A percentile compares a stretch with the other conserved stretches of the same genome.
Conservation (phyloP, 2,888 invertebrate genomes). For the Thalpophila matura region DNA sequence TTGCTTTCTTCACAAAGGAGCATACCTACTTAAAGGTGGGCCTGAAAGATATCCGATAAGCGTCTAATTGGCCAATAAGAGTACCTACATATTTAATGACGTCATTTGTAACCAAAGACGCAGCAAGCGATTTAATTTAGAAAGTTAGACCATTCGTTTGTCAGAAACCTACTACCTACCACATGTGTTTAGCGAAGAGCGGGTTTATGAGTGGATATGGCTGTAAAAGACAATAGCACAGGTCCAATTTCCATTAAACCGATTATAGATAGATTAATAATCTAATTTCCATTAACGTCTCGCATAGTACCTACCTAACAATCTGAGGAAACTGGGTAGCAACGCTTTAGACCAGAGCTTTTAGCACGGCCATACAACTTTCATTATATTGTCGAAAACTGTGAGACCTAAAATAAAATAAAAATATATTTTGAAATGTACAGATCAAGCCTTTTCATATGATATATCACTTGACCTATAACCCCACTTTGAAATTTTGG, state of each 20-base stretch:
- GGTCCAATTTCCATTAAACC: too few relatives aligned
- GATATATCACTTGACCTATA: too few relatives aligned
- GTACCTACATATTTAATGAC: not conserved
- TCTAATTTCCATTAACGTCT: constrained; percentile 22
- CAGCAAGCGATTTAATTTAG: not conserved
- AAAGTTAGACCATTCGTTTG: not conserved
- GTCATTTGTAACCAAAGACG: not conserved
- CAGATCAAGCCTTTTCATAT: too few relatives aligned
- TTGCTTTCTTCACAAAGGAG: too few relatives aligned
- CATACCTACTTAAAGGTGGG: not conserved
- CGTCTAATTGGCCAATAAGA: not conserved
- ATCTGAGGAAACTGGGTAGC: constrained; percentile 22
- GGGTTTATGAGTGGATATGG: too few relatives aligned
- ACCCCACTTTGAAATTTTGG: too few relatives aligned
- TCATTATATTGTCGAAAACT: too few relatives aligned
- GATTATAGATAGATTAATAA: not conserved
- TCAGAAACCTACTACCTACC: too few relatives aligned
- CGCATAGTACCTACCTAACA: constrained; percentile 36
- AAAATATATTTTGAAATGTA: too few relatives aligned
- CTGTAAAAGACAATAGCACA: too few relatives aligned
- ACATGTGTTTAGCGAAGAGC: too few relatives aligned
- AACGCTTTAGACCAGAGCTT: constrained; percentile 30
- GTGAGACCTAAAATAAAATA: too few relatives aligned
- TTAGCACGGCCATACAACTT: constrained; percentile 64
- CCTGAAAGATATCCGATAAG: not conserved